A percentile compares a stretch with the other conserved stretches of the same genome.
Conservation (phyloP, 2,113 vertebrate species). For the Vombatus ursinus region DNA sequence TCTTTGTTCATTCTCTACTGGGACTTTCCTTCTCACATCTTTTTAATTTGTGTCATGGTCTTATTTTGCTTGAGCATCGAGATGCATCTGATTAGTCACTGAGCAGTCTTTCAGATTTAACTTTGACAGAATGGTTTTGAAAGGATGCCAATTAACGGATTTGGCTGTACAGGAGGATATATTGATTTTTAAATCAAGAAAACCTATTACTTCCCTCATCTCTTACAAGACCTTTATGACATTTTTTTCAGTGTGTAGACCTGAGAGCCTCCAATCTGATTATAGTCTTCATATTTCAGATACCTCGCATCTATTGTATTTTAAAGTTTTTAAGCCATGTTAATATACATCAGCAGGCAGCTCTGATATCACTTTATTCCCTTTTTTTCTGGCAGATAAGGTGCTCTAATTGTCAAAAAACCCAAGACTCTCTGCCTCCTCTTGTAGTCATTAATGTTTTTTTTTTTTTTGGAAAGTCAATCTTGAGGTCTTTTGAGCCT, state of each 20-base stretch:
- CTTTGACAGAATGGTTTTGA: slow-evolving; percentile 63
- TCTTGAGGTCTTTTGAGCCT: slow-evolving; percentile 56
- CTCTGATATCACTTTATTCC: slow-evolving; percentile 16
- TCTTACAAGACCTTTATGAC: slow-evolving; percentile 36
- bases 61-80: slow-evolving; percentile 35
- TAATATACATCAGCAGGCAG: background rate
- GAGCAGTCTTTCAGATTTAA: slow-evolving; percentile 28
- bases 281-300: slow-evolving; percentile 36
- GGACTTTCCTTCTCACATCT: slow-evolving; percentile 12
- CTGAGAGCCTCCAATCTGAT: slow-evolving; percentile 40
- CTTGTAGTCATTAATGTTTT: background rate
- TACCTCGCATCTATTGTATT: background rate
- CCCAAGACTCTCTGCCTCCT: slow-evolving; percentile 10
- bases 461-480: slow-evolving; percentile 34
- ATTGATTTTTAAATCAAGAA: slow-evolving; percentile 72
- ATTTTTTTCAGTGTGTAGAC: slow-evolving; percentile 37
- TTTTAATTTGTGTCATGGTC: slow-evolving; percentile 27
- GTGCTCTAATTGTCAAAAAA: background rate
- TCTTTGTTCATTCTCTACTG: background rate
- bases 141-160: slow-evolving; percentile 57
- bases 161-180: background rate
- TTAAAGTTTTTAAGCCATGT: background rate
- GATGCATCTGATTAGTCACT: slow-evolving; percentile 41
- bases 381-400: slow-evolving; percentile 1
- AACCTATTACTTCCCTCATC: slow-evolving; percentile 16